Conservation (phyloP, 2,797 vertebrate species). For the Squalus acanthias region DNA sequence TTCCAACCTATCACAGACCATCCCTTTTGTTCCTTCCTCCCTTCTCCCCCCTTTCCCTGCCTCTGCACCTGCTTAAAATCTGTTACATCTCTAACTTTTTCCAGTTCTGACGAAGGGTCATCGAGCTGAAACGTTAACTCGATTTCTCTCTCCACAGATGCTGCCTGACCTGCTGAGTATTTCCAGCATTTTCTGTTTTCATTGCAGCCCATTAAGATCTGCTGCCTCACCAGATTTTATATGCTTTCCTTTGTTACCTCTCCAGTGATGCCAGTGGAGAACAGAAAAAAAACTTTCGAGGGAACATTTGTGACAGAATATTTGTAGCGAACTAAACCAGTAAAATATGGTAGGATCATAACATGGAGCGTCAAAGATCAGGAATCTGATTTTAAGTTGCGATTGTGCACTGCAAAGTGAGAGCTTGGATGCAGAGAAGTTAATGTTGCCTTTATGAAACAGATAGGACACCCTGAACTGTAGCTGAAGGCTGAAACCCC, state of each 20-base stretch:
- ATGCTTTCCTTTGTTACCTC: background rate
- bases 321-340: background rate
- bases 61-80: no score
- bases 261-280: background rate
- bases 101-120: no score
- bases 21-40: no score
- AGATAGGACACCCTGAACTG: background rate
- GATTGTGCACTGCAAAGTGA: background rate
- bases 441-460: background rate
- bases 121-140: no score
- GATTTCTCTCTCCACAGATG: no score
- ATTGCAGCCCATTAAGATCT: background rate
- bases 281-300: background rate
- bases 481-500: background rate
- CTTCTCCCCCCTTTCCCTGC: no score
- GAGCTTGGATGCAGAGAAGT: background rate
- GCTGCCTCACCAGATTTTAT: background rate
- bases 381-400: background rate
- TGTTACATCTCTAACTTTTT: no score
- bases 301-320: background rate
- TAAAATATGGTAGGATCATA: background rate
- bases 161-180: no score
- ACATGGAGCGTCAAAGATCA: background rate
- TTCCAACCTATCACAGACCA: no score
- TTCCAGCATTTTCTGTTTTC: no score